Evolutionary conservation across 2,888 invertebrate species (phyloP).

Genomic region (Liposcelis brunnea): DNA sequence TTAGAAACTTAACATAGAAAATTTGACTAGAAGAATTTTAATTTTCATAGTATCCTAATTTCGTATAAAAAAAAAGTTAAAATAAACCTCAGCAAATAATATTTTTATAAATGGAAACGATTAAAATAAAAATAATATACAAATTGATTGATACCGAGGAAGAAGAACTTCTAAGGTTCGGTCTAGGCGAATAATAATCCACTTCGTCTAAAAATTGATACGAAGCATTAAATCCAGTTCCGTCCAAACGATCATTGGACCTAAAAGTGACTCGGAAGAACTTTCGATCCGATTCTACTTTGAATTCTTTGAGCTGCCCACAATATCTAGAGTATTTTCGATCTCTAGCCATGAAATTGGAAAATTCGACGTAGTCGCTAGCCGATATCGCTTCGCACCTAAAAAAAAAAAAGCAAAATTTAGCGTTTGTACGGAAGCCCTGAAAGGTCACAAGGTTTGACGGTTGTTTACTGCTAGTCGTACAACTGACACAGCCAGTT

Average conservation of each 20-base stretch:
- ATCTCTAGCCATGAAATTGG: slow-evolving; percentile 82
- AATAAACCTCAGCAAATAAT: too few species aligned
- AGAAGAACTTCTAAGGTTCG: too few species aligned
- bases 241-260: slow-evolving; percentile 86
- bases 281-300: slow-evolving; percentile 70
- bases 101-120: too few species aligned
- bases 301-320: slow-evolving; percentile 64
- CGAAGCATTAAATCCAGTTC: slow-evolving; percentile 82
- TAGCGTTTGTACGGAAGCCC: too few species aligned
- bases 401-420: slow-evolving; percentile 21
- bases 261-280: slow-evolving; percentile 91
- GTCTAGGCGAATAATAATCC: slow-evolving; percentile 35
- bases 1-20: too few species aligned
- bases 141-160: too few species aligned
- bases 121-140: too few species aligned
- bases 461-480: too few species aligned
- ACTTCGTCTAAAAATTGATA: slow-evolving; percentile 68
- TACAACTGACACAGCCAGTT: too few species aligned
- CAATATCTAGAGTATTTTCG: slow-evolving; percentile 78
- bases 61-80: too few species aligned
- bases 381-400: slow-evolving; percentile 83
- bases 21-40: too few species aligned
- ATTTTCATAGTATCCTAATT: too few species aligned
- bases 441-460: not conserved
- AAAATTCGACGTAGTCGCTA: slow-evolving; percentile 93